Conservation (phyloP, 1,140 invertebrate species). For the Vanessa tameamea region DNA sequence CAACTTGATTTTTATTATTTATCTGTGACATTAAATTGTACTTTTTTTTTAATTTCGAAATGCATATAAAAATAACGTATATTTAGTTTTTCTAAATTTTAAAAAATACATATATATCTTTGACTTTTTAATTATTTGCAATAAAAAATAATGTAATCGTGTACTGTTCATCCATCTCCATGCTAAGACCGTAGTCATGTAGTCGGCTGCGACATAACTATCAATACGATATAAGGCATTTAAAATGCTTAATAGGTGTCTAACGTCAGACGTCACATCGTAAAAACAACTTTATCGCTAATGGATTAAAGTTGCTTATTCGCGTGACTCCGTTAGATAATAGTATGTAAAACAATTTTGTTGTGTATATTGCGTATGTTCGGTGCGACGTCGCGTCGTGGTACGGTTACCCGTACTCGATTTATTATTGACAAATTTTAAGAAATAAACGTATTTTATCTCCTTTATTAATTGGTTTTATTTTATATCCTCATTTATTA, state of each 20-base stretch:
- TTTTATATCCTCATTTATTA: constrained; percentile 32
- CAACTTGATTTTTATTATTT: too few species aligned
- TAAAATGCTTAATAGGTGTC: constrained; percentile 40
- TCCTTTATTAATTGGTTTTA: constrained; percentile 63
- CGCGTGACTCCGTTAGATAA: constrained; percentile 4
- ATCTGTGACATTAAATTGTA: too few species aligned
- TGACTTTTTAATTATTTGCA: too few species aligned
- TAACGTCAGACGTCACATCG: constrained; percentile 4
- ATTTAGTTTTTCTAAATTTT: too few species aligned
- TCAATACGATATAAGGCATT: constrained; percentile 37
- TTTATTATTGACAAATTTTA: constrained; percentile 77
- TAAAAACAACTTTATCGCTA: constrained; percentile 19
- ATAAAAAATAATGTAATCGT: background rate
- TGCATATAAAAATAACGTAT: too few species aligned
- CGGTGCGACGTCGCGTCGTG: constrained; percentile 15
- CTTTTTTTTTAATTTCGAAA: background rate
- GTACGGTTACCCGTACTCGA: constrained; percentile 42
- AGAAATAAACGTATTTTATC: constrained; percentile 79
- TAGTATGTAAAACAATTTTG: constrained; percentile 34
- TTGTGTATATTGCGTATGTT: constrained; percentile 44
- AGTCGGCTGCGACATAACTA: constrained; percentile 12
- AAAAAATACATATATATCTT: too few species aligned
- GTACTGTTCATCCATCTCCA: background rate
- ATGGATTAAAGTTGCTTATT: constrained; percentile 24
- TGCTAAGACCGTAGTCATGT: constrained; percentile 12